Evolutionary conservation across 2,888 invertebrate species (phyloP), one percentile per base, ranked within the genome.

Genomic region (Gastracanthus pulcherrimus): DNA sequence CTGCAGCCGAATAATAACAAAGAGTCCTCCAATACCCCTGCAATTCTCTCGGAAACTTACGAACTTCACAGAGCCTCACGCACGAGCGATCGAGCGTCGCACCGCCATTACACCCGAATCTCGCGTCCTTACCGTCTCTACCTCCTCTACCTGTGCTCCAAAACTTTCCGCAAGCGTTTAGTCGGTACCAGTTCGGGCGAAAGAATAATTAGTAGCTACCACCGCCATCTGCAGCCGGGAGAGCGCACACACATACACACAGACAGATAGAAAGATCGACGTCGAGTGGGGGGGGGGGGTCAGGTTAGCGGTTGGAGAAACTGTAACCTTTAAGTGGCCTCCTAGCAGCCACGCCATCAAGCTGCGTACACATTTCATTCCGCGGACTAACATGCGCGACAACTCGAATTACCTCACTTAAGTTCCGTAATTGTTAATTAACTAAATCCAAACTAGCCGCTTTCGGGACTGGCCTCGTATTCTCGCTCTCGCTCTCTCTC

Each of bases 281-380:
- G 80, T 31, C 26, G 48, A 36, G 64, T 26, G 79, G 38, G 38
- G 48, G 71, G 64, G n/a, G 79, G 38, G 38, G 48, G 71, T 70
- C 86, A 87, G 87, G 89, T 88, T 88, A 88, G 88, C 86, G 88
- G 89, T 88, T 84, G 87, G 87, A 87, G n/a, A n/a, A n/a, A 87
- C 85, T 86, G 72, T 60, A 85, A 87, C 87, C 88, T 87, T 88
- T 88, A 88, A 87, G 87, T 87, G 87, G 34, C 38, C 29, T 29
- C n/a, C 64, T 16, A 11, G 7, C 36, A 7, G 13, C 41, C 45
- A 34, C 5, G 70, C n/a, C 19, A 11, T 55, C 74, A 23, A 58
- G 23, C 67, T 58, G 41, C 77, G 70, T 64, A 64, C 76, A 62
- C 82, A 69, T 72, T 76, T 76, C 80, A 75, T 74, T 76, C 66